Evolutionary conservation across 2,888 invertebrate species (phyloP), one percentile per base, ranked within the genome.

Genomic region (Elgonia sp.): DNA sequence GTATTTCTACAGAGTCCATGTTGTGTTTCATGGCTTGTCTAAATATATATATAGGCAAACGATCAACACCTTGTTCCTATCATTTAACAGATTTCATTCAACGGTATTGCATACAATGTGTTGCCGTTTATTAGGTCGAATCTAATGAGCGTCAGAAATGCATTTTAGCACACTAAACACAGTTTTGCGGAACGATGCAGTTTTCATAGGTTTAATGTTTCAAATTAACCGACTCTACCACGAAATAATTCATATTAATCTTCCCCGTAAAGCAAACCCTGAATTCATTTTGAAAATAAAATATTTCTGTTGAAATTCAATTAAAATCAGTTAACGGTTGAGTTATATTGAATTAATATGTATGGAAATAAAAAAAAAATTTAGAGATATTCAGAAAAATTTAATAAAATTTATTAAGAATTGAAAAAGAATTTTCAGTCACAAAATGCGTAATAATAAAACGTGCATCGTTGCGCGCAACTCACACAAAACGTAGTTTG

Each of bases 1-100:
- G 76, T 21, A 70, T 70, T n/a, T 42, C 37, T 46, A 60, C 77
- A 65, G 77, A 77, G 77, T 82, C 77, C 77, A 63, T 60, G 16
- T 80, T 81, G 76, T 57, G 18, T 39, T 40, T 76, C 53, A 29
- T 70, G 76, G 21, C 2, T 63, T 60, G 50, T 70, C 55, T 55
- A 65, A 37, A 29, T n/a, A 62, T 29, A 37, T 37, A n/a, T n/a
- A n/a, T n/a, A n/a, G n/a, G n/a, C n/a, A 67, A 69, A 57, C 42
- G 60, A 75, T 21, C 65, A 60, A 83, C 72, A 77, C 62, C 10
- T 75, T 60, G 42, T 53, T 63, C 9, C n/a, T n/a, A 29, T 50
- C 50, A 57, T 63, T 65, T 21, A 70, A 80, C 29, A 62, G 46
- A 9, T 9, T n/a, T n/a, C n/a, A n/a, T n/a, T n/a, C n/a, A n/a